Evolutionary conservation across 2,888 invertebrate genomes (phyloP), one percentile per base, ranked within the genome.

Genomic region (Hermaeophaga mercurialis): DNA sequence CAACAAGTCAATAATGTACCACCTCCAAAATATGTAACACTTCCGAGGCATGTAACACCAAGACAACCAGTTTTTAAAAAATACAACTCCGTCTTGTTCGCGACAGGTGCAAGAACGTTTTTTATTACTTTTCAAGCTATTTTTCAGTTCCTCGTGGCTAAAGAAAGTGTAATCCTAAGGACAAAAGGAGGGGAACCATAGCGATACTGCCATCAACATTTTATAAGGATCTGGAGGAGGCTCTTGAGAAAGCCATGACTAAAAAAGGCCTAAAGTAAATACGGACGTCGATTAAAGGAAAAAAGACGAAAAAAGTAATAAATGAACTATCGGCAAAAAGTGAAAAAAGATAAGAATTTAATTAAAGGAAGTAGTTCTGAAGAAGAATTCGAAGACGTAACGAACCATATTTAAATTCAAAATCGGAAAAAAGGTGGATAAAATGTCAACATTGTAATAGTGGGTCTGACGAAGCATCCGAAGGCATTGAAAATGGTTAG

Each of bases 401-500:
- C 6, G 8, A 8, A 9, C 28, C 9, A 28, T 28, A 48, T 44
- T 63, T 57, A 19, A 54, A 54, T 41, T 59, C 56, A 4, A 46
- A 54, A 36, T 36, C 59, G 28, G 52, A 59, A 52, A 33, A 53
- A 18, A 45, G 61, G 61, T 31, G 28, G 52, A 59, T 54, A 33
- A 53, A 18, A 45, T 63, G 61, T 31, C 52, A 47, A 19, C 28
- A 55, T 17, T 58, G 56, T 38, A n/a, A 36, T 45, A 46, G 43
- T 46, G 62, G 61, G 61, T 46, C 54, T 34, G 58, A 63, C 36
- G 59, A 59, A 58, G 36, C 47, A 15, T 63, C 57, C 15, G 54
- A 54, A 17, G 63, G 57, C 8, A 36, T 57, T n/a, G 45, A 15
- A 24, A 11, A n/a, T 12, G 41, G 54, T 14, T 38, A 47, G 28